Evolutionary conservation across 2,888 invertebrate genomes (phyloP).

Genomic region (Diarsia dahlii): DNA sequence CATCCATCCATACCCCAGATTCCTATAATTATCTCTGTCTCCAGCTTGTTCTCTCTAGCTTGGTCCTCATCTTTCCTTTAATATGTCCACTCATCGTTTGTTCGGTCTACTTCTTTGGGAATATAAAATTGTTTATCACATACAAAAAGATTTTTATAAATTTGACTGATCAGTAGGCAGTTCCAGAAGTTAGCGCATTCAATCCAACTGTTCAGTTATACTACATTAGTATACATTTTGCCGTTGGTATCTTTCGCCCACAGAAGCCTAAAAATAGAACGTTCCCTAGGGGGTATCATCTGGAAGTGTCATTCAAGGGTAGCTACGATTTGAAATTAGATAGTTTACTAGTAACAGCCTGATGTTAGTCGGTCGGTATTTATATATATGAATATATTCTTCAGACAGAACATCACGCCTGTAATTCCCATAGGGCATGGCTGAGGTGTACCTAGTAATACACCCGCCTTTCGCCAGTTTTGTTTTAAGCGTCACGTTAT

Average conservation of each 20-base stretch:
- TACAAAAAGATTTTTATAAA: not conserved
- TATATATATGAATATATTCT: no score
- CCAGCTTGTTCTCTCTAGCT: no score
- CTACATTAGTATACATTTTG: not conserved
- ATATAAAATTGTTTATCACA: no score
- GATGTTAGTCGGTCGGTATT: not conserved
- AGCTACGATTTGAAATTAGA: slow-evolving; percentile 5
- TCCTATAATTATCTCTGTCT: no score
- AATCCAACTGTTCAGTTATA: not conserved
- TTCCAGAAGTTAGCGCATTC: not conserved
- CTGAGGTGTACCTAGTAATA: not conserved
- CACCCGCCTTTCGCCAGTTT: not conserved
- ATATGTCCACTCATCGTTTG: no score
- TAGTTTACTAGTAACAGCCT: not conserved
- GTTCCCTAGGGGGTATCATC: not conserved
- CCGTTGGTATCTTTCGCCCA: not conserved
- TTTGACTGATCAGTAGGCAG: not conserved
- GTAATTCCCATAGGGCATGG: not conserved
- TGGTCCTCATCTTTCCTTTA: no score
- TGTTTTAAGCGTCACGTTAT: not conserved
- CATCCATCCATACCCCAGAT: no score
- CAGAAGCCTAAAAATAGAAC: slow-evolving; percentile 1
- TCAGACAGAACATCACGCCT: no score
- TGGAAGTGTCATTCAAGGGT: not conserved
- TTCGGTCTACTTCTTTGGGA: no score